These are phyloP conservation scores for Myanophis thanlyinensis DNA, from an alignment of 2,113 vertebrate species.

Conservation along the genomic window DNA sequence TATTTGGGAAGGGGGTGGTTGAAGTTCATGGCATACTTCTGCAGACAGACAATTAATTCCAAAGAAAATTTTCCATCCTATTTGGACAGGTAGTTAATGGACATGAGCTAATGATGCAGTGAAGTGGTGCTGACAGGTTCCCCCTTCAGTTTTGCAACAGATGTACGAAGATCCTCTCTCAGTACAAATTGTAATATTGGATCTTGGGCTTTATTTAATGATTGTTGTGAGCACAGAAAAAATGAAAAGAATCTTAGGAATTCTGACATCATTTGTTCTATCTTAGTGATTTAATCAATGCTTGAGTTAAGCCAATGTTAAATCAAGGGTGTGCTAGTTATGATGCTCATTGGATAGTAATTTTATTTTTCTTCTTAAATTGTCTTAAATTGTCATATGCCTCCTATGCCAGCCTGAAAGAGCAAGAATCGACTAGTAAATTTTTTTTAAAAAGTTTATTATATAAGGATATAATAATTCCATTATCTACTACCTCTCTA, in stretches of 20 bases:
- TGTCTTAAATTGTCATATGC: background rate
- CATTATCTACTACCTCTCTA: background rate
- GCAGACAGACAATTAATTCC: background rate
- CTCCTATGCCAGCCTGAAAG: background rate
- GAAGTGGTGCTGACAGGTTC: background rate
- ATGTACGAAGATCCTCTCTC: background rate
- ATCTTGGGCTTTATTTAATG: background rate
- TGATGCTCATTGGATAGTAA: slow-evolving; percentile 6
- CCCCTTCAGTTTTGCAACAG: background rate
- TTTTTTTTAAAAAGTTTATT: slow-evolving; percentile 36
- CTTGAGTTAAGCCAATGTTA: background rate
- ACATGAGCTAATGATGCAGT: background rate
- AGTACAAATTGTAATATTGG: background rate
- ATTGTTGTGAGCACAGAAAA: background rate
- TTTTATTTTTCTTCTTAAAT: background rate
- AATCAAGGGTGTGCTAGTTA: background rate
- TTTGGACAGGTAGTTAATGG: background rate
- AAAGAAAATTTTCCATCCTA: background rate
- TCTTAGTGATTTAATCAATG: background rate
- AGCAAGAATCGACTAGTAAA: slow-evolving; percentile 44
- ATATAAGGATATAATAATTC: slow-evolving; percentile 56
- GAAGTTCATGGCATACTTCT: background rate
- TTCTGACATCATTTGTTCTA: background rate
- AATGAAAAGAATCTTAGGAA: background rate
- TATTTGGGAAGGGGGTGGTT: background rate